These are phyloP conservation scores for Cheilosia variabilis DNA, from an alignment of 2,888 invertebrate genomes.

Conservation along the genomic window DNA sequence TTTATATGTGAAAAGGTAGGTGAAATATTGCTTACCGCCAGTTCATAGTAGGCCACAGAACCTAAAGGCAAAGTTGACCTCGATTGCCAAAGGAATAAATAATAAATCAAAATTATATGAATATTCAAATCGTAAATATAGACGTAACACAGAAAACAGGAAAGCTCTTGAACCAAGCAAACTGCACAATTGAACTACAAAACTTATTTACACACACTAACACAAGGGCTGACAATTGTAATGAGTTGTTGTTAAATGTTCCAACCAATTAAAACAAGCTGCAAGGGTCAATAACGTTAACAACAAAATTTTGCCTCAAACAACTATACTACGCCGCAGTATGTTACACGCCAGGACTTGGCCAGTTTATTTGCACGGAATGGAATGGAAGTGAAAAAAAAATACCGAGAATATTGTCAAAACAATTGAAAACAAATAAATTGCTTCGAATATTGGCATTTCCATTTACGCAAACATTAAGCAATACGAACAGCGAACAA, in stretches of 20 bases:
- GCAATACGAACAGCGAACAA: slow-evolving; percentile 26
- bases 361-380: slow-evolving; percentile 54
- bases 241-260: slow-evolving; percentile 57
- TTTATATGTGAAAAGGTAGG: no score
- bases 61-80: no score
- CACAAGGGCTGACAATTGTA: slow-evolving; percentile 44
- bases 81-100: no score
- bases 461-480: slow-evolving; percentile 69
- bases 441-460: slow-evolving; percentile 70
- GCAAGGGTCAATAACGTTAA: slow-evolving; percentile 68
- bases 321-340: slow-evolving; percentile 50
- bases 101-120: background rate
- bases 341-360: slow-evolving; percentile 41
- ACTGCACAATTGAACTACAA: slow-evolving; percentile 50
- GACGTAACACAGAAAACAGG: background rate
- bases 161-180: slow-evolving; percentile 24
- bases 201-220: slow-evolving; percentile 44
- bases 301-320: slow-evolving; percentile 64
- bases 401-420: slow-evolving; percentile 42
- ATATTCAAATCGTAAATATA: background rate
- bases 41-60: no score
- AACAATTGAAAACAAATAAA: slow-evolving; percentile 75
- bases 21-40: no score
- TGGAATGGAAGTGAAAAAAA: slow-evolving; percentile 25
- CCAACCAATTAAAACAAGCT: slow-evolving; percentile 66